Conservation (phyloP, 2,797 vertebrate species). For the Peromyscus melanophrys region DNA sequence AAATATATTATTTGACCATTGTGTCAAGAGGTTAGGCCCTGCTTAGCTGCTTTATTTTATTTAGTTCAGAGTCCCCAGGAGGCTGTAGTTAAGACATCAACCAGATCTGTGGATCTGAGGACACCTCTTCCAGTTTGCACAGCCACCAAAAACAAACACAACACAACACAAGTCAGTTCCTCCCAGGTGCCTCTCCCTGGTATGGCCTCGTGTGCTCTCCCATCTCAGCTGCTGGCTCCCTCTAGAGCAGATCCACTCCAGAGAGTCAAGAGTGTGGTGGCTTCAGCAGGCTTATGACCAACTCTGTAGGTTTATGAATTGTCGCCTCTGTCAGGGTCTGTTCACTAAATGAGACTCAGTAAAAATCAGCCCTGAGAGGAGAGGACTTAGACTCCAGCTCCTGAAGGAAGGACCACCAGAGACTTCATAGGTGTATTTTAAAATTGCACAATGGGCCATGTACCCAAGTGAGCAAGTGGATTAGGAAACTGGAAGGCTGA, state of each 20-base stretch:
- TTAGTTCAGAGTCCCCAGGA: background rate
- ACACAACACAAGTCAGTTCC: background rate
- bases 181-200: background rate
- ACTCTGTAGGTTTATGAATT: background rate
- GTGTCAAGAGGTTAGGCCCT: conserved; percentile 18
- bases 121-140: background rate
- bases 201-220: background rate
- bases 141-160: background rate
- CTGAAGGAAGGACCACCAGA: background rate
- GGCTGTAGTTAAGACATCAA: background rate
- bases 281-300: background rate
- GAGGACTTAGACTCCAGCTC: background rate
- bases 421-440: conserved; percentile 35
- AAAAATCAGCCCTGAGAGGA: background rate
- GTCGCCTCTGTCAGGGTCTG: background rate
- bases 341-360: background rate
- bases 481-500: conserved; percentile 35
- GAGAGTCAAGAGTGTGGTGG: background rate
- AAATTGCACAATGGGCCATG: background rate
- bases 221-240: background rate
- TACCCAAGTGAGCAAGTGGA: background rate
- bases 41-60: background rate
- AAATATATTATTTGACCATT: background rate
- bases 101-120: background rate
- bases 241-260: background rate